Percentiles rank a stretch among this genome's conserved stretches.
These are phyloP conservation scores for Coremacera marginata DNA, from an alignment of 2,888 invertebrate genomes.

Conservation along the genomic window DNA sequence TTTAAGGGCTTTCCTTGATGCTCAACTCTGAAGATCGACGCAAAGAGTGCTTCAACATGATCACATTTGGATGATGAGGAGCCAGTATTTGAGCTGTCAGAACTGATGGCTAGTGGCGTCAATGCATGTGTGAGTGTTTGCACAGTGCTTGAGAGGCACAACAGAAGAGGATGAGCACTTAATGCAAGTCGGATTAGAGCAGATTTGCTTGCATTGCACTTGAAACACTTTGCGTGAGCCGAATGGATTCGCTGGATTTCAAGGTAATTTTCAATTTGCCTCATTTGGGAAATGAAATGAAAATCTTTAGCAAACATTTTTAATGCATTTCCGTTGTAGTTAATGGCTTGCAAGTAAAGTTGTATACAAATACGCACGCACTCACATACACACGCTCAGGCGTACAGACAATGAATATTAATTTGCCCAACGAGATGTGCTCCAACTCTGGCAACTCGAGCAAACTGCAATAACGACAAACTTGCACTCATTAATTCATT, in stretches of 20 bases:
- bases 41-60: constrained; percentile 22
- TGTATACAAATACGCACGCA: neutral
- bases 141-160: constrained; percentile 34
- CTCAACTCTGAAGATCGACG: constrained; percentile 9
- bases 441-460: neutral
- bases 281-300: constrained; percentile 1
- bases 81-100: constrained; percentile 47
- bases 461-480: constrained; percentile 12
- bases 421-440: neutral
- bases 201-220: constrained; percentile 13
- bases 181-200: constrained; percentile 25
- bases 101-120: constrained; percentile 51
- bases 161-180: neutral
- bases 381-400: neutral
- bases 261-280: neutral
- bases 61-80: constrained; percentile 17
- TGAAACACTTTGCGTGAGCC: neutral
- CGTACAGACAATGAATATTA: constrained; percentile 12
- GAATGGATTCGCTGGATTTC: neutral
- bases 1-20: neutral
- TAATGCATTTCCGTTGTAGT: constrained; percentile 9
- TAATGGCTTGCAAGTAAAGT: constrained; percentile 1
- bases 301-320: neutral
- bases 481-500: constrained; percentile 38
- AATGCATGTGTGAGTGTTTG: constrained; percentile 45